phyloP scores from a whole-genome alignment of 1,140 invertebrate genomes.

The Oscheius sp. region DNA sequence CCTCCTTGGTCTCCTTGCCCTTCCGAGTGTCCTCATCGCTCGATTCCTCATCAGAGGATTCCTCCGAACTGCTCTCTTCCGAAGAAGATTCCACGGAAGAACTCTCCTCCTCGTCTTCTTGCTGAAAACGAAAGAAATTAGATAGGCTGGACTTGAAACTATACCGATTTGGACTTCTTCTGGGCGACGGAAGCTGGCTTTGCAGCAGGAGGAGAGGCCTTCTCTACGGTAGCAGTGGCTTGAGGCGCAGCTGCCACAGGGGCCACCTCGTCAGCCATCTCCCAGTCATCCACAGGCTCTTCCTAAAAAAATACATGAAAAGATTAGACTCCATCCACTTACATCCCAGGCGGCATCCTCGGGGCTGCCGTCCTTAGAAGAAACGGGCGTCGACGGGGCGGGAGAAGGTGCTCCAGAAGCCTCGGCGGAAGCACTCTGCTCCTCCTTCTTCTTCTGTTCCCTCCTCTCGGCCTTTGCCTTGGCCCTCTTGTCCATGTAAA shows the following conservation, averaged over 20 bases:
- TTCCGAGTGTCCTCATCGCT: slow-evolving; percentile 6
- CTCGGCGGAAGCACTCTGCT: not conserved
- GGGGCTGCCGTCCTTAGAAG: not conserved
- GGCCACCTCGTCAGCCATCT: slow-evolving; percentile 16
- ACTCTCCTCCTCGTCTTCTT: not conserved
- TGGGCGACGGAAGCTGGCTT: not conserved
- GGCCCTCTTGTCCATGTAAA: slow-evolving; percentile 25
- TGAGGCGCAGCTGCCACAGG: not conserved
- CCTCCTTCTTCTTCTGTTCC: slow-evolving; percentile 7
- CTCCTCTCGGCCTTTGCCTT: slow-evolving; percentile 25
- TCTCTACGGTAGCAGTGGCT: not conserved
- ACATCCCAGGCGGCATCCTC: not conserved
- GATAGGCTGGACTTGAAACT: not conserved
- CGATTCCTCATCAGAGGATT: slow-evolving; percentile 36
- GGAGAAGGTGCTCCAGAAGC: not conserved
- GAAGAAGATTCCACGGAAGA: not conserved
- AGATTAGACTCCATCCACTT: not conserved
- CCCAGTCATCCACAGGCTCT: slow-evolving; percentile 30
- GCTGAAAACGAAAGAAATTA: not conserved
- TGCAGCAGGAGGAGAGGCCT: not conserved
- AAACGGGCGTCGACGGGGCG: not conserved
- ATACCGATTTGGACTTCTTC: not conserved
- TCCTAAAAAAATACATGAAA: slow-evolving; percentile 7
- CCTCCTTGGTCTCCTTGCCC: slow-evolving; percentile 31
- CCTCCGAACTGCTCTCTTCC: slow-evolving; percentile 23